Percentiles rank a stretch among this genome's conserved stretches.
Conservation (phyloP, 2,888 invertebrate species). For the Leucophenga montana region DNA sequence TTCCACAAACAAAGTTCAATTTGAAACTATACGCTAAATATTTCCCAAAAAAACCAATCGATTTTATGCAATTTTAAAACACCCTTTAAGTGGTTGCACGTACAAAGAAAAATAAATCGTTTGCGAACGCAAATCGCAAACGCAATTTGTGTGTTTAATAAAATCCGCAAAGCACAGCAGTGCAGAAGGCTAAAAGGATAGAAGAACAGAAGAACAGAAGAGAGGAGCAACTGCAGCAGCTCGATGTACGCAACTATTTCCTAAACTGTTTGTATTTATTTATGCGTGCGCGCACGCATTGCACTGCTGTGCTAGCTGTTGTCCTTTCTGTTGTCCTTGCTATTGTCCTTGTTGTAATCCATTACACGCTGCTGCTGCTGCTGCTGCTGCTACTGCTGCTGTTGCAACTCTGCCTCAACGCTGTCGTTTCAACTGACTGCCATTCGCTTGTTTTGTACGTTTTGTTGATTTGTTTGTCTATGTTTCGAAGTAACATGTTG, state of each 20-base stretch:
- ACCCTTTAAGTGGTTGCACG: too few relatives aligned
- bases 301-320: slow-evolving; percentile 1
- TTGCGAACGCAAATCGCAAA: slow-evolving; percentile 4
- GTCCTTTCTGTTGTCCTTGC: slow-evolving; percentile 22
- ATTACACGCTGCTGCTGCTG: neutral
- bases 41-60: too few relatives aligned
- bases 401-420: neutral
- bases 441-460: slow-evolving; percentile 16
- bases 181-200: too few relatives aligned
- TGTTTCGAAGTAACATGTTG: slow-evolving; percentile 25
- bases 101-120: too few relatives aligned
- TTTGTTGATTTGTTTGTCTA: slow-evolving; percentile 27
- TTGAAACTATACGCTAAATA: too few relatives aligned
- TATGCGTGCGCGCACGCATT: slow-evolving; percentile 13
- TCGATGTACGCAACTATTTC: neutral
- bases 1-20: too few relatives aligned
- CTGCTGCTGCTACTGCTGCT: neutral
- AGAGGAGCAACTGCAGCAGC: neutral
- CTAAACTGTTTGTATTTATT: slow-evolving; percentile 22
- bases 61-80: too few relatives aligned
- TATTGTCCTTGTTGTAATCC: slow-evolving; percentile 4
- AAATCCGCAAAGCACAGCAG: slow-evolving; percentile 11
- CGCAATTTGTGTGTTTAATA: slow-evolving; percentile 12
- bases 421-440: slow-evolving; percentile 4
- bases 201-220: too few relatives aligned